Conservation (phyloP, 2,113 vertebrate genomes). For the Oriolus oriolus region DNA sequence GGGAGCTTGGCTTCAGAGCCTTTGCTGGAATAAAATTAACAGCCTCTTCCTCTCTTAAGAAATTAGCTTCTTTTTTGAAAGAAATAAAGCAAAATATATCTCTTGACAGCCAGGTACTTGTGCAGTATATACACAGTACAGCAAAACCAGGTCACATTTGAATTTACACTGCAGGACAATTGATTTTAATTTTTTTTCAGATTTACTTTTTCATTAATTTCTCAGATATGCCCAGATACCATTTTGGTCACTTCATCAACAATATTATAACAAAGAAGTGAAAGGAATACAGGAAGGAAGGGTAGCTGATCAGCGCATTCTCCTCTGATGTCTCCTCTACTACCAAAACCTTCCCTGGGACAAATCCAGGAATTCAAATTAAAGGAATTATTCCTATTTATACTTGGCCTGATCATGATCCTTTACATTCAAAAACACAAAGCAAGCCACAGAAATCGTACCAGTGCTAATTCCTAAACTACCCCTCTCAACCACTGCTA, state of each 20-base stretch:
- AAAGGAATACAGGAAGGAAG: conserved; percentile 1
- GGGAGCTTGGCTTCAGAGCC: background rate
- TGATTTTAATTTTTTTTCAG: background rate
- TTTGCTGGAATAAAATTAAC: background rate
- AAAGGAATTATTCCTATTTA: background rate
- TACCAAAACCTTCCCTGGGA: background rate
- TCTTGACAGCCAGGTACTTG: background rate
- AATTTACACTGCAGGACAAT: background rate
- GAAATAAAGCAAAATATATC: background rate
- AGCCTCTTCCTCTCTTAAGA: background rate
- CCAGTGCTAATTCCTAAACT: background rate
- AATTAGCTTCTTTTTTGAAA: background rate
- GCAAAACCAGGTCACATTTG: background rate
- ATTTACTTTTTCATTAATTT: conserved; percentile 22
- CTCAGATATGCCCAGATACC: background rate
- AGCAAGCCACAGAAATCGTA: background rate
- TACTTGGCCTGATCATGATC: background rate
- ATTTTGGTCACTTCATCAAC: background rate
- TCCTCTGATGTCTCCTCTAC: background rate
- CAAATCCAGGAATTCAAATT: background rate
- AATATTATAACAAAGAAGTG: background rate
- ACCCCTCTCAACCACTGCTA: background rate
- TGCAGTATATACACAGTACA: background rate
- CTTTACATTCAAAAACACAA: background rate
- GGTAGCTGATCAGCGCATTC: background rate